Evolutionary conservation across 2,113 vertebrate genomes (phyloP), one percentile per base, ranked within the genome.

Genomic region (Amblyopsis rosae): DNA sequence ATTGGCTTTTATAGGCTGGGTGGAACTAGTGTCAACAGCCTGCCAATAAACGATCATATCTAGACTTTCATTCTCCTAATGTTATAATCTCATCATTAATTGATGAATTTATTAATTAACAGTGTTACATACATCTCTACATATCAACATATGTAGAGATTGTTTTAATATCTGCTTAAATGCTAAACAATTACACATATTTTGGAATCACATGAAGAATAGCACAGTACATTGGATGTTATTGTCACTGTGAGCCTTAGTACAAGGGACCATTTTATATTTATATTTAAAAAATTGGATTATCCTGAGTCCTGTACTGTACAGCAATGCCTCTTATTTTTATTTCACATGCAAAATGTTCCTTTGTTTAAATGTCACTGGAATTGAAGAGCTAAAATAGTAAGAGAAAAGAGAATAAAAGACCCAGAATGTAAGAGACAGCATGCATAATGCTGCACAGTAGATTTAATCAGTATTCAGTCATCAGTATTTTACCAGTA

Each of bases 1-100:
- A 88, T 86, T 87, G 85, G 80, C 86, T 87, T 78, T 59, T 69
- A 62, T 72, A 70, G 81, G 69, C 80, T 78, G 68, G 61, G 68
- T 70, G 73, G 67, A 26, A 26, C 26, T 75, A 63, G 79, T 82
- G 73, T 83, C 79, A 78, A 82, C 80, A 70, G 63, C 79, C 62
- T 7, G n/a, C 35, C 35, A 41, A 41, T 41, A 41, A 41, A 6
- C 26, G 2, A 26, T 5, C 35, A 6, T 41, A 41, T 6, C 4
- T 41, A 41, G 5, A 41, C 35, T 41, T 6, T 41, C 35, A 5
- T 41, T 41, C 35, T 41, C 35, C 35, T 6, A 41, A 41, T 41
- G 5, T 0, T 41, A 6, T 41, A 41, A 41, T 41, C 35, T 41
- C 35, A 41, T 41, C 0, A 41, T 26, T 41, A 41, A 41, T n/a